Evolutionary conservation across 1,140 invertebrate genomes (phyloP), one percentile per base, ranked within the genome.

Genomic region (Centruroides sculpturatus): DNA sequence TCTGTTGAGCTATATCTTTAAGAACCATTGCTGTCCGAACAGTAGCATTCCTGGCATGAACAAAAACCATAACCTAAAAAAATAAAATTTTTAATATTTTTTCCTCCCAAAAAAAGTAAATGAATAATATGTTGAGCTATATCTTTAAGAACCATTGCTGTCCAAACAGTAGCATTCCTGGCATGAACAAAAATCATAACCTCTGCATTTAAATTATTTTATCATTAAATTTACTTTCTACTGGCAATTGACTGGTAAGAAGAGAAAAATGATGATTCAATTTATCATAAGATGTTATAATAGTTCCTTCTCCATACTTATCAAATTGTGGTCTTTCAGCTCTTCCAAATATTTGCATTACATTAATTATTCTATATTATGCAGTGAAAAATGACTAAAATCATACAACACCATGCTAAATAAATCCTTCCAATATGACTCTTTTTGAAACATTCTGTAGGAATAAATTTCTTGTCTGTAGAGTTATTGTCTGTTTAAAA

Each of bases 181-280:
- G 95, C 91, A 75, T 99, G 96, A 0, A 99, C 97, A 77, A 99
- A 99, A 0, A 99, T 90, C 91, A 99, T 97, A 0, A 97, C 92
- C 80, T 85, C 23, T 23, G 1, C 23, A 23, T 99, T 99, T 11
- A 99, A 79, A 80, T 99, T 98, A 73, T 99, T 95, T 85, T 85
- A 68, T 83, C 85, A 53, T 94, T 85, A 70, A 99, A 98, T 74
- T 93, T 93, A 70, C 92, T 96, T 74, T 99, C 97, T 66, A 99
- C 99, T 0, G 96, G 95, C 72, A 92, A 89, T 76, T 98, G 94
- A 74, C 94, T 92, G 2, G 92, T 97, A 64, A 99, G 80, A 49
- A 96, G 77, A 23, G 23, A 23, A 23, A 23, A 23, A 23, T 2
- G 87, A 2, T 23, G 2, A 23, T 1, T 23, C 23, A 23, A 23